Evolutionary conservation across 2,113 vertebrate genomes (phyloP).

Genomic region (Phrynosoma platyrhinos): DNA sequence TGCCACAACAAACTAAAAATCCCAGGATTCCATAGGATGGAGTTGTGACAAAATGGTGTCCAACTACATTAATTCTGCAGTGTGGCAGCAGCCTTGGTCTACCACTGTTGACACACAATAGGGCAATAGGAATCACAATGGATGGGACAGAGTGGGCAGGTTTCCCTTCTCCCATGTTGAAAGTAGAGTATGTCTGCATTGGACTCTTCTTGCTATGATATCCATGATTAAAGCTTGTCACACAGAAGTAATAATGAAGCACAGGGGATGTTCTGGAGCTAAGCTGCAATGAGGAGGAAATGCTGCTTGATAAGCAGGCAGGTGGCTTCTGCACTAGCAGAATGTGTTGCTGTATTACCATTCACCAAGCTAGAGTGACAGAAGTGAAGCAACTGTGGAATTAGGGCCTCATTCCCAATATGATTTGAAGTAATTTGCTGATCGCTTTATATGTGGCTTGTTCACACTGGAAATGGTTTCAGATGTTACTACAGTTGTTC

Average conservation of each 20-base stretch:
- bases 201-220: neutral
- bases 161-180: neutral
- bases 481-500: too few species aligned
- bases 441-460: too few species aligned
- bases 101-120: neutral
- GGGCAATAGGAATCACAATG: too few species aligned
- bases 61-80: too few species aligned
- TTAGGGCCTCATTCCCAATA: too few species aligned
- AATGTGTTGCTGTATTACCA: constrained; percentile 27
- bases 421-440: too few species aligned
- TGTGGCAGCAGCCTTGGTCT: too few species aligned
- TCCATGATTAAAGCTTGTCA: constrained; percentile 14
- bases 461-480: too few species aligned
- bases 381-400: constrained; percentile 24
- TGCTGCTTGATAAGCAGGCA: constrained; percentile 27
- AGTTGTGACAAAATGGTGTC: too few species aligned
- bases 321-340: neutral
- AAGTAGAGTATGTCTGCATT: too few species aligned
- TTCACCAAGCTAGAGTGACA: constrained; percentile 16
- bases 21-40: too few species aligned
- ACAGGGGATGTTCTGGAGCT: neutral
- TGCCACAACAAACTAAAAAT: too few species aligned
- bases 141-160: neutral
- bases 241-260: constrained; percentile 19
- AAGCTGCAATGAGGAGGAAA: neutral